These are phyloP conservation scores for Cherax quadricarinatus DNA, from an alignment of 1,140 invertebrate species.

Conservation along the genomic window DNA sequence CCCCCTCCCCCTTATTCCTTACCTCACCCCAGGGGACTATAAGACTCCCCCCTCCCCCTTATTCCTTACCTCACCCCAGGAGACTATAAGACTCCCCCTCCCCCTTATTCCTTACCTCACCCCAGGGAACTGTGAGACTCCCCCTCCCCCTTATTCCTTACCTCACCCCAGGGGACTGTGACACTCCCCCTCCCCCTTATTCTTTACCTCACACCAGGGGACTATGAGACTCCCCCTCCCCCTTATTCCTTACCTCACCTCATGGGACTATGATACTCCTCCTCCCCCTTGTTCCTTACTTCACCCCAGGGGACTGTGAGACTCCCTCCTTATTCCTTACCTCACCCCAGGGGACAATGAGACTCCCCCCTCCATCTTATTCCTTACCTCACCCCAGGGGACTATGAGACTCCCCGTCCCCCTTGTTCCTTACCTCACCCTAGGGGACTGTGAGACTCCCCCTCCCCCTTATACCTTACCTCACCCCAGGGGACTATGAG, in stretches of 20 bases:
- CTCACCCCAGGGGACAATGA: conserved; percentile 4
- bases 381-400: neutral
- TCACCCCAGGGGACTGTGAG: conserved; percentile 6
- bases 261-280: neutral
- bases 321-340: neutral
- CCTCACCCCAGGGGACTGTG: conserved; percentile 9
- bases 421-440: too few relatives aligned
- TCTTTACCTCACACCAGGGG: neutral
- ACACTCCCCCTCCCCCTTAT: neutral
- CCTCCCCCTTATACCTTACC: neutral
- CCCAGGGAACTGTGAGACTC: neutral
- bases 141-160: too few relatives aligned
- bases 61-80: too few relatives aligned
- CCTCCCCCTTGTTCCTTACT: neutral
- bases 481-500: conserved; percentile 12
- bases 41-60: neutral
- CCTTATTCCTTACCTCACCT: too few relatives aligned
- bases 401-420: neutral
- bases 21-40: conserved; percentile 29
- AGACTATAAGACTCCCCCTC: neutral
- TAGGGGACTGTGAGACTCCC: neutral
- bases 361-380: neutral
- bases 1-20: too few relatives aligned
- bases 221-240: neutral
- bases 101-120: too few relatives aligned